Base-by-base conservation (phyloP, 2,888 invertebrate species). In the Hymenopus coronatus region DNA sequence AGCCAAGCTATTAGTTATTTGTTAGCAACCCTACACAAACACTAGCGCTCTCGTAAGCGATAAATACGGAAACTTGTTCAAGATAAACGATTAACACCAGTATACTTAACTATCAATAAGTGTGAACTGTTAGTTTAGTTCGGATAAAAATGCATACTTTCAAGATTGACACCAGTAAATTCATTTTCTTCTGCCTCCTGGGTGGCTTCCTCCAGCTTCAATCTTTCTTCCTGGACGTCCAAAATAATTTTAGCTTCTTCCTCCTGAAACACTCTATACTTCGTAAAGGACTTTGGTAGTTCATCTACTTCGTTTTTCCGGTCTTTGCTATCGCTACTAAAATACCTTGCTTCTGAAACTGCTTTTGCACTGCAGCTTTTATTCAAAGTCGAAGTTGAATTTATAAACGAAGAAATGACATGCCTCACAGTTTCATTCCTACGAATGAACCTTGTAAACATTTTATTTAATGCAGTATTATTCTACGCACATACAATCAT, bases 201-300 rank as follows among this genome's bases (percentile, higher is more conserved):
- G 90, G 92, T 91, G 89, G 91, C 90, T 33, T 92, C 91, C 88
- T 92, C 92, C 88, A 91, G 90, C 91, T 92, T 93, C 83, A 92
- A 91, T 89, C 92, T 92, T 92, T 97, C 97, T 91, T 97, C 97
- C 88, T 95, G 95, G 28, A 97, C 95, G 92, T 97, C 96, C 91
- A 96, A 95, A 91, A 97, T 96, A 90, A 96, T 93, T 25, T 94
- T 93, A 0, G 96, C 94, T 92, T 97, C 96, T 91, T 95, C 94
- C 91, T 97, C 97, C 28, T 95, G 94, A 92, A 97, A 97, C 90
- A 96, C 93, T 93, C 96, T 95, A 92, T 96, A 97, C 93, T 96
- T 96, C 91, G 93, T 93, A 88, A 94, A 92, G 9, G 54, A 14
- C 25, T 30, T 30, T 30, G 30, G 84, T 20, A 30, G 25, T 33